Conservation (phyloP, 2,113 vertebrate species). For the Hippocampus barbouri region DNA sequence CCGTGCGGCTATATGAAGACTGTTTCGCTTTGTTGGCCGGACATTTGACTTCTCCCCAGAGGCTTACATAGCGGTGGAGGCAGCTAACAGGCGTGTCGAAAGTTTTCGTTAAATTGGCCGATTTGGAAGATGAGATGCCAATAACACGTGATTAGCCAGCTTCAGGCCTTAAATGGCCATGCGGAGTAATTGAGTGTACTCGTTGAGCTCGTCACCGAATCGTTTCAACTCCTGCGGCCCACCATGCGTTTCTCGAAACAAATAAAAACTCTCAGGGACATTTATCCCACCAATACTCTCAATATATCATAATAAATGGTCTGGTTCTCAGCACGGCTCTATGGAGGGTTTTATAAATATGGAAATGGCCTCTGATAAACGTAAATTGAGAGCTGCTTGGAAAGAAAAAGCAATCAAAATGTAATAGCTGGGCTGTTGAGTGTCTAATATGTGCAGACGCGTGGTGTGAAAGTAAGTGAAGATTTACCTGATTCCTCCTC, state of each 20-base stretch:
- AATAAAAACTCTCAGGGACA: background rate
- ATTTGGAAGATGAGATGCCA: background rate
- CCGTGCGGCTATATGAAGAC: no score
- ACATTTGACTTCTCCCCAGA: no score
- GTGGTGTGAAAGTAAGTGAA: constrained; percentile 27
- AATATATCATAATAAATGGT: background rate
- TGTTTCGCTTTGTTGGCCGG: no score
- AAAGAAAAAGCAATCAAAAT: constrained; percentile 36
- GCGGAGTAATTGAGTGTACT: background rate
- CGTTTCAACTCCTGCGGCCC: background rate
- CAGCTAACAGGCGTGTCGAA: background rate
- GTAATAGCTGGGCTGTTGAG: background rate
- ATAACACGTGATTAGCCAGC: background rate
- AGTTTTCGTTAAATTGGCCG: background rate
- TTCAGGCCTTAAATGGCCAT: background rate
- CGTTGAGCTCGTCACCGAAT: background rate
- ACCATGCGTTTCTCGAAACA: background rate
- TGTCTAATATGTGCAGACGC: constrained; percentile 14
- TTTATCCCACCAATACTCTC: background rate
- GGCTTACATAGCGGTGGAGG: background rate
- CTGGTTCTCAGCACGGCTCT: background rate
- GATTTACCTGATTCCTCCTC: constrained; percentile 24
- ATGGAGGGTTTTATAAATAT: background rate
- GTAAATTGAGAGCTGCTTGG: background rate
- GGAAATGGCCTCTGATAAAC: background rate